A percentile compares a stretch with the other conserved stretches of the same genome.
phyloP scores from a whole-genome alignment of 1,140 invertebrate species.

The Oreohelix idahoensis region DNA sequence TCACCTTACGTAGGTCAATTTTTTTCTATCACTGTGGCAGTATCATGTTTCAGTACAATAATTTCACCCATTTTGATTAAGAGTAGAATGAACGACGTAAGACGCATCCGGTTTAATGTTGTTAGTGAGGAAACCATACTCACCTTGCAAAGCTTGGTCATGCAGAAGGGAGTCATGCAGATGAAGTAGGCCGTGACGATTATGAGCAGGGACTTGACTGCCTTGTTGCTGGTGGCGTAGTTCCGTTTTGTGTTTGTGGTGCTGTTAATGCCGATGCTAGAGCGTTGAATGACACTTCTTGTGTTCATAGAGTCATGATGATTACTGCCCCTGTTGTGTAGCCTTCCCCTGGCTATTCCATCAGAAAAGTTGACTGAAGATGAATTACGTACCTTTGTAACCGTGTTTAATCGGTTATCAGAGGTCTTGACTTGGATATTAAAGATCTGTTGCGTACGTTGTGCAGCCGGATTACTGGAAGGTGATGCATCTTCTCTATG shows the following conservation, averaged over 20 bases:
- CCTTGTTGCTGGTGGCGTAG: constrained; percentile 60
- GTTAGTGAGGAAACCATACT: neutral
- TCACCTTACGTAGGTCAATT: too few species aligned
- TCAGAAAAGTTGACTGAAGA: neutral
- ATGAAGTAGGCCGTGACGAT: constrained; percentile 70
- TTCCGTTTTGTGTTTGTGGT: constrained; percentile 38
- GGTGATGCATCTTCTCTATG: neutral
- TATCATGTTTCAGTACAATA: too few species aligned
- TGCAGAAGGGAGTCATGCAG: constrained; percentile 72
- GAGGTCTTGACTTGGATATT: constrained; percentile 7
- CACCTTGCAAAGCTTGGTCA: constrained; percentile 72
- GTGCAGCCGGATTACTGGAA: neutral
- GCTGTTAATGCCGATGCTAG: neutral
- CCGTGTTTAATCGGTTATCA: neutral
- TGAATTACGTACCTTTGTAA: neutral
- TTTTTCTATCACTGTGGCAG: too few species aligned
- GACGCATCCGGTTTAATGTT: too few species aligned
- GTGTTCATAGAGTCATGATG: neutral
- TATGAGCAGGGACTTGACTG: constrained; percentile 66
- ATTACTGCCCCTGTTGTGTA: neutral
- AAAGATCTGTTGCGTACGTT: neutral
- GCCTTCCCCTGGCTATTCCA: neutral
- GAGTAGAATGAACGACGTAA: too few species aligned
- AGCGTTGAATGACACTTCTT: neutral
- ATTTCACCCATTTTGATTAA: too few species aligned